Conservation (phyloP, 2,888 invertebrate species). For the Leucozona laternaria region DNA sequence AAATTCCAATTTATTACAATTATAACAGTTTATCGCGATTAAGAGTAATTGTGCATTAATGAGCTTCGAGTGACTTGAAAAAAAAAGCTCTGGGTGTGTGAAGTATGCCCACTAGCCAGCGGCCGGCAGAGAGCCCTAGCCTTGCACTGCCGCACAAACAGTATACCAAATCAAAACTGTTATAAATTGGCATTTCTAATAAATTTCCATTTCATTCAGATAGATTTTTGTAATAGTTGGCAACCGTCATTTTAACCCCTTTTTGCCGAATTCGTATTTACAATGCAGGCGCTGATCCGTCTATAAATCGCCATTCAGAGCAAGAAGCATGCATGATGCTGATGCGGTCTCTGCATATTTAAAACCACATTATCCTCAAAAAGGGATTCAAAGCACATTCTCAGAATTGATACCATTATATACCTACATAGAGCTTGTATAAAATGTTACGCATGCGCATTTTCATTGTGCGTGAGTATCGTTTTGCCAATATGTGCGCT, state of each 20-base stretch:
- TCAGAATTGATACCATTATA: constrained; percentile 72
- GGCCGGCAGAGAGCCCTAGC: too few species aligned
- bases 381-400: constrained; percentile 72
- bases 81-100: too few species aligned
- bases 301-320: constrained; percentile 47
- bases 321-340: constrained; percentile 49
- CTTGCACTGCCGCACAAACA: too few species aligned
- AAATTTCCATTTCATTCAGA: too few species aligned
- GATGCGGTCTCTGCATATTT: constrained; percentile 59
- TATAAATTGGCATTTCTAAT: too few species aligned
- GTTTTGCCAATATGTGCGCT: constrained; percentile 9
- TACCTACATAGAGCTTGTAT: neutral
- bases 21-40: too few species aligned
- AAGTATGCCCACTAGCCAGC: too few species aligned
- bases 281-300: constrained; percentile 54
- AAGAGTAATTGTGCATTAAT: too few species aligned
- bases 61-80: too few species aligned
- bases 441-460: constrained; percentile 71
- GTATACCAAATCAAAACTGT: too few species aligned
- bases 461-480: constrained; percentile 31
- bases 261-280: constrained; percentile 14
- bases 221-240: too few species aligned
- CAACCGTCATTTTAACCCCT: constrained; percentile 36
- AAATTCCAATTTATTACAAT: too few species aligned
- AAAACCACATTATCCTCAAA: constrained; percentile 72